A percentile compares a stretch with the other conserved stretches of the same genome.
phyloP scores from a whole-genome alignment of 2,888 invertebrate species.

The Taphrorychus bicolor region DNA sequence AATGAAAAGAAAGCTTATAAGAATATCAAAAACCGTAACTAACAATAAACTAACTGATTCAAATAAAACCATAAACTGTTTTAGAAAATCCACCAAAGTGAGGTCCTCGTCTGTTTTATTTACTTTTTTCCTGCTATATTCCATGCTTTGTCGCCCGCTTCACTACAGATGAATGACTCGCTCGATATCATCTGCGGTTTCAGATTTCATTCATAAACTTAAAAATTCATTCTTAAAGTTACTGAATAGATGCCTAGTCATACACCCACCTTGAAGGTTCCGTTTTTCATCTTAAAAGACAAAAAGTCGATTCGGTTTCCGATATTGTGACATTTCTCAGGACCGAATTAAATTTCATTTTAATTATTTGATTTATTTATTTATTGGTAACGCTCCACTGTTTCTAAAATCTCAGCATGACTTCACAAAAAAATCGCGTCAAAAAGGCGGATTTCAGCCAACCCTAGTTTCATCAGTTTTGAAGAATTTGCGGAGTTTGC shows the following conservation, averaged over 20 bases:
- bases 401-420: too few species aligned
- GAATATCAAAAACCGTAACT: slow-evolving; percentile 8
- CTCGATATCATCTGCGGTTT: slow-evolving; percentile 35
- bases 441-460: too few species aligned
- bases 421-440: too few species aligned
- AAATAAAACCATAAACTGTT: slow-evolving; percentile 6
- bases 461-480: too few species aligned
- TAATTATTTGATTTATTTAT: too few species aligned
- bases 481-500: too few species aligned
- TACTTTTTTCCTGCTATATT: slow-evolving; percentile 29
- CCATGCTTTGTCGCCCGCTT: slow-evolving; percentile 28
- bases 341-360: slow-evolving; percentile 9
- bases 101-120: slow-evolving; percentile 7
- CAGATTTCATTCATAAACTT: slow-evolving; percentile 41
- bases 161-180: slow-evolving; percentile 30
- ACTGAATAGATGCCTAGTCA: slow-evolving; percentile 38
- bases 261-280: slow-evolving; percentile 41
- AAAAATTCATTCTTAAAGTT: slow-evolving; percentile 38
- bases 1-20: not conserved
- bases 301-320: slow-evolving; percentile 23
- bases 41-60: not conserved
- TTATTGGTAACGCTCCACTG: too few species aligned
- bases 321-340: slow-evolving; percentile 7
- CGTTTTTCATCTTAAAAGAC: slow-evolving; percentile 17
- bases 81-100: slow-evolving; percentile 8